These are phyloP conservation scores for Agonopterix alstromeriana DNA, from an alignment of 2,888 invertebrate genomes.

Conservation along the genomic window DNA sequence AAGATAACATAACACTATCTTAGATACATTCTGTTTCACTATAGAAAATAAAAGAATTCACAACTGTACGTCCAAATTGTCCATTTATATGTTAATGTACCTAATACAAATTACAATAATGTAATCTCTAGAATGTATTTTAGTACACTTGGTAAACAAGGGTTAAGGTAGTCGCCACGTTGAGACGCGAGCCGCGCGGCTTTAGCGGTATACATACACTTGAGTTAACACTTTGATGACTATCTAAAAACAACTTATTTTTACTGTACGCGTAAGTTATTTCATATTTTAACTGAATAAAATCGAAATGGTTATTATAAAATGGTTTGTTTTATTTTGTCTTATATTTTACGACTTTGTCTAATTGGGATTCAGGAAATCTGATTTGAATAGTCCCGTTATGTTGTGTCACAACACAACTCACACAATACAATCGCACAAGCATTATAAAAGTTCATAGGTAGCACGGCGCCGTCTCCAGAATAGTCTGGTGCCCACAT, in stretches of 20 bases:
- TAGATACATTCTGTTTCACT: slow-evolving; percentile 51
- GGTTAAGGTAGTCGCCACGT: slow-evolving; percentile 47
- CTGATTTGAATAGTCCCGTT: too few relatives aligned
- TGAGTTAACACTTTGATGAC: slow-evolving; percentile 56
- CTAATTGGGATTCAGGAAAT: too few relatives aligned
- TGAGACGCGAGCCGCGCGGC: slow-evolving; percentile 40
- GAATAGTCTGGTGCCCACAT: background rate
- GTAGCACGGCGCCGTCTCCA: background rate
- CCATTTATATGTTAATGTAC: slow-evolving; percentile 76
- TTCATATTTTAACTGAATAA: slow-evolving; percentile 77
- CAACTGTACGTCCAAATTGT: slow-evolving; percentile 78
- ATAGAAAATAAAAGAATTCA: slow-evolving; percentile 49
- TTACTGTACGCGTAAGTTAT: slow-evolving; percentile 76
- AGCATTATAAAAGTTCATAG: too few relatives aligned
- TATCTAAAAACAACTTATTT: slow-evolving; percentile 72
- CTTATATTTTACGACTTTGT: background rate
- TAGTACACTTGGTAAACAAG: slow-evolving; percentile 58
- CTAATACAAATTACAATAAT: slow-evolving; percentile 75
- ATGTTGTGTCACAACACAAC: too few relatives aligned
- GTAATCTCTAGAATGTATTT: slow-evolving; percentile 68
- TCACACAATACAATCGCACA: too few relatives aligned
- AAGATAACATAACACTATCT: slow-evolving; percentile 42
- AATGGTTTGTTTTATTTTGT: slow-evolving; percentile 34
- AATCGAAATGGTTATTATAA: slow-evolving; percentile 73
- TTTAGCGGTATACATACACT: slow-evolving; percentile 37